Conservation (phyloP, 2,888 invertebrate species). For the Agriopis aurantiaria region DNA sequence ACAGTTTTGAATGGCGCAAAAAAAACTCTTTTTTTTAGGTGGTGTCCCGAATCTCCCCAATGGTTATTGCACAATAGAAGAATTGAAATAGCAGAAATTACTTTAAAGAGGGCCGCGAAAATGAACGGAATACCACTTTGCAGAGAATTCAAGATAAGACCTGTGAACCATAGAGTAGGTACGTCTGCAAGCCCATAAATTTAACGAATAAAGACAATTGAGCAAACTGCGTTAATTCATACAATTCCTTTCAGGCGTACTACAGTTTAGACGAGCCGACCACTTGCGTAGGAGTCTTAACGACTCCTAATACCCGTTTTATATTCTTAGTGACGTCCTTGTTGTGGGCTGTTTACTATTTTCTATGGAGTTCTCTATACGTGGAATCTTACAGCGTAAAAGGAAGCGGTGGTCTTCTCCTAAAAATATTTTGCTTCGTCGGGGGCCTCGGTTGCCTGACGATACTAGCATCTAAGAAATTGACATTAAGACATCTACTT, state of each 20-base stretch:
- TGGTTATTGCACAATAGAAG: conserved; percentile 75
- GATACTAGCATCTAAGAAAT: conserved; percentile 57
- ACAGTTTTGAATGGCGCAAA: conserved; percentile 1
- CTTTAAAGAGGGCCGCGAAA: conserved; percentile 67
- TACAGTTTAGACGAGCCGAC: conserved; percentile 69
- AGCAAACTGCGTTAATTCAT: conserved; percentile 45
- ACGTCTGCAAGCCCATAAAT: conserved; percentile 47
- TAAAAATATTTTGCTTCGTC: conserved; percentile 60
- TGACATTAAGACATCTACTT: conserved; percentile 62
- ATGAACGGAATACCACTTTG: conserved; percentile 68
- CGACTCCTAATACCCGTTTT: conserved; percentile 66
- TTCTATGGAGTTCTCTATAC: conserved; percentile 69
- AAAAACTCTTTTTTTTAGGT: conserved; percentile 55
- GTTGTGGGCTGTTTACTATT: conserved; percentile 69
- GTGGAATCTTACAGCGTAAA: conserved; percentile 61
- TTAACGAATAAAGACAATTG: conserved; percentile 22
- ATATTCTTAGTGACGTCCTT: conserved; percentile 53
- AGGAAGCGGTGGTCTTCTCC: conserved; percentile 49
- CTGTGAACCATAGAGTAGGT: conserved; percentile 79
- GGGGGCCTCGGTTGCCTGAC: conserved; percentile 60
- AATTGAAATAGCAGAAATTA: conserved; percentile 67
- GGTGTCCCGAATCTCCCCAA: conserved; percentile 79
- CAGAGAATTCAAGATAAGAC: conserved; percentile 77
- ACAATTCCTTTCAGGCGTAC: conserved; percentile 71
- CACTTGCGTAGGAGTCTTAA: conserved; percentile 66